phyloP scores from a whole-genome alignment of 2,888 invertebrate species.

The Bellardia bayeri region DNA sequence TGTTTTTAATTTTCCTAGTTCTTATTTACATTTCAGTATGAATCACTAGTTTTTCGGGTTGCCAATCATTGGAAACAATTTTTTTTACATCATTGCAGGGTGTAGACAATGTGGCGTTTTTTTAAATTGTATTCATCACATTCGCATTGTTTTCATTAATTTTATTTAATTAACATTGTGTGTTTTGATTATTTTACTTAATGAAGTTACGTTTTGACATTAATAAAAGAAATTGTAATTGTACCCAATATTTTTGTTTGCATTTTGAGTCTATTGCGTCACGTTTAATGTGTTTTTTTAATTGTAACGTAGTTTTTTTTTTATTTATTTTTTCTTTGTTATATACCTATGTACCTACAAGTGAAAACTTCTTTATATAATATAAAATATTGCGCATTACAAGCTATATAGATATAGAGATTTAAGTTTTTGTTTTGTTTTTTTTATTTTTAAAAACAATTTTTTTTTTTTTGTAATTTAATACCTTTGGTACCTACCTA shows the following conservation, averaged over 20 bases:
- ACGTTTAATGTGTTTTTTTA: constrained; percentile 39
- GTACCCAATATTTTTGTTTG: neutral
- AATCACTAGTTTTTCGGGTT: constrained; percentile 28
- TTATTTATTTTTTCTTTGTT: constrained; percentile 29
- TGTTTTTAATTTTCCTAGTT: constrained; percentile 11
- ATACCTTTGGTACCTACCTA: neutral
- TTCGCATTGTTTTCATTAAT: neutral
- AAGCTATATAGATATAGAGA: constrained; percentile 27
- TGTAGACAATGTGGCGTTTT: constrained; percentile 42
- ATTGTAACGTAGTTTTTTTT: constrained; percentile 29
- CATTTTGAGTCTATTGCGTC: constrained; percentile 29
- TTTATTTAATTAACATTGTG: constrained; percentile 1
- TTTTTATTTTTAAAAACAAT: neutral
- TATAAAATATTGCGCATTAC: constrained; percentile 49
- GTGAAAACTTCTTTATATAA: constrained; percentile 62
- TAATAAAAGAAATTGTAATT: neutral
- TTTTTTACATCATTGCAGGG: neutral
- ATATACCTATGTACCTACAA: constrained; percentile 32
- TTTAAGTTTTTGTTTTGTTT: constrained; percentile 12
- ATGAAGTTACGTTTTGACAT: neutral
- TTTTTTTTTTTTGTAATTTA: constrained; percentile 4
- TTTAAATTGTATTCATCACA: neutral
- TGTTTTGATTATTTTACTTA: constrained; percentile 15
- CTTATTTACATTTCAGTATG: constrained; percentile 4
- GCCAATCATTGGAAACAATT: constrained; percentile 9